A percentile compares a stretch with the other conserved stretches of the same genome.
phyloP scores from a whole-genome alignment of 1,140 invertebrate species.

The Nasonia vitripennis region DNA sequence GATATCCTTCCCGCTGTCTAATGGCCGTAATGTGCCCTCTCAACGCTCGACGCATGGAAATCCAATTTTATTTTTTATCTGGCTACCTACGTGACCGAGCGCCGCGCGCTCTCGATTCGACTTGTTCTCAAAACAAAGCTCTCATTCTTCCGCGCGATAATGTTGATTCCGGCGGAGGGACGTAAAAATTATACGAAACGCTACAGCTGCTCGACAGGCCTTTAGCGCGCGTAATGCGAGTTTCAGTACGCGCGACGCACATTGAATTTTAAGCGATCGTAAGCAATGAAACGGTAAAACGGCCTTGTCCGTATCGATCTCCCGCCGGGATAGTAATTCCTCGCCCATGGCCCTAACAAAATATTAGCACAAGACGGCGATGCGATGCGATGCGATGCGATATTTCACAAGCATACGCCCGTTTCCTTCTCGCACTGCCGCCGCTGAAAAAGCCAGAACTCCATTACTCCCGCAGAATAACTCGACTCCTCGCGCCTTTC shows the following conservation, averaged over 20 bases:
- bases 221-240: constrained; percentile 2
- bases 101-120: too few relatives aligned
- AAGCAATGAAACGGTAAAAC: constrained; percentile 32
- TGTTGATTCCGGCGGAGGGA: too few relatives aligned
- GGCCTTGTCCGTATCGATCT: constrained; percentile 19
- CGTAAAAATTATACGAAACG: background rate
- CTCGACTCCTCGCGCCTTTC: constrained; percentile 8
- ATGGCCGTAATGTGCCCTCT: too few relatives aligned
- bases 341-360: constrained; percentile 33
- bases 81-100: too few relatives aligned
- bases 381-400: constrained; percentile 23
- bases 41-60: too few relatives aligned
- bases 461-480: constrained; percentile 51
- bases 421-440: constrained; percentile 30
- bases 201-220: background rate
- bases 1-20: too few relatives aligned
- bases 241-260: background rate
- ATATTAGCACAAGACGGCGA: constrained; percentile 21
- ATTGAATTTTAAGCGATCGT: constrained; percentile 33
- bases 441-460: constrained; percentile 40
- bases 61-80: too few relatives aligned
- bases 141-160: too few relatives aligned
- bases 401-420: constrained; percentile 50
- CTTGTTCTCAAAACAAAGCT: too few relatives aligned
- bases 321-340: constrained; percentile 19